A percentile compares a stretch with the other conserved stretches of the same genome.
phyloP scores from a whole-genome alignment of 2,797 vertebrate species.

The Lepus townsendii region DNA sequence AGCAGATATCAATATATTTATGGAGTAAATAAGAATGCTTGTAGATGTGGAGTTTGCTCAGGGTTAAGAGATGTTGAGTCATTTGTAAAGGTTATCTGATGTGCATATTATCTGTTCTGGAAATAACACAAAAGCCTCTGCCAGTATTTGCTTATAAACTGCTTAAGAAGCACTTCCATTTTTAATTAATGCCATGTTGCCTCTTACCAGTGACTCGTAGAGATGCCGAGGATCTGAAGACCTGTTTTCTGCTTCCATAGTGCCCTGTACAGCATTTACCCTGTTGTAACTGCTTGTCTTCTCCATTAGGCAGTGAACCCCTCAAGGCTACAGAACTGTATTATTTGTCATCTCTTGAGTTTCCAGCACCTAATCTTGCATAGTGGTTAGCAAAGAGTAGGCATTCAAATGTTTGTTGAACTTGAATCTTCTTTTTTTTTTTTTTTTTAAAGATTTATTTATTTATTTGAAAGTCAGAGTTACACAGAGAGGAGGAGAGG shows the following conservation, averaged over 20 bases:
- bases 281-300: background rate
- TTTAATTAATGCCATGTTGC: conserved; percentile 50
- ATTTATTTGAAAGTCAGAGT: too few relatives aligned
- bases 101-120: background rate
- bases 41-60: conserved; percentile 2
- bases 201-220: conserved; percentile 35
- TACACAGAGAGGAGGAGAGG: too few relatives aligned
- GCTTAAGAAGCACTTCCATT: conserved; percentile 30
- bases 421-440: background rate
- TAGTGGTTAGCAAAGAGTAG: background rate
- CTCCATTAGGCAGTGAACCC: background rate
- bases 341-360: conserved; percentile 31
- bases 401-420: conserved; percentile 67
- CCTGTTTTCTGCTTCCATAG: background rate
- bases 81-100: background rate
- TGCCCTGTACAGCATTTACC: background rate
- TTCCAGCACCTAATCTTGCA: conserved; percentile 47
- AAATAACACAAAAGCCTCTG: background rate
- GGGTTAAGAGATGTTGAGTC: background rate
- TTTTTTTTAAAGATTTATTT: too few relatives aligned
- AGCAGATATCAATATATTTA: background rate
- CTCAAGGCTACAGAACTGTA: background rate
- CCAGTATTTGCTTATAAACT: conserved; percentile 64
- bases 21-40: conserved; percentile 14
- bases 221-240: background rate